Evolutionary conservation across 2,797 vertebrate species (phyloP).

Genomic region (Rhyacichthys aspro): DNA sequence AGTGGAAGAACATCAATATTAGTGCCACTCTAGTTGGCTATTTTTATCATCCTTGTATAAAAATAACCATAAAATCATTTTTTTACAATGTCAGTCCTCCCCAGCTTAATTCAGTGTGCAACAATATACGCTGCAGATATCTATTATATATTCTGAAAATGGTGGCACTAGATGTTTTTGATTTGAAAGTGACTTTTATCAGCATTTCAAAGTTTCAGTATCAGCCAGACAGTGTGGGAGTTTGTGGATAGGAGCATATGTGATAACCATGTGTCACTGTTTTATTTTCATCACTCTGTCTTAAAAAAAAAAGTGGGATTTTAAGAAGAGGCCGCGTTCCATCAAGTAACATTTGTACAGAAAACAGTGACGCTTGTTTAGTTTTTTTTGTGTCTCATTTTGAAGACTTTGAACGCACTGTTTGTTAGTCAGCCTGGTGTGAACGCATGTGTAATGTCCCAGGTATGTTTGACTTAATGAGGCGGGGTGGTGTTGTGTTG

Average conservation of each 20-base stretch:
- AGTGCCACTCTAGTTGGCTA: no score
- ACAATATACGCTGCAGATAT: no score
- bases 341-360: neutral
- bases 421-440: conserved; percentile 5
- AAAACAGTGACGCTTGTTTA: neutral
- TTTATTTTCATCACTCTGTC: neutral
- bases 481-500: conserved; percentile 26
- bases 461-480: conserved; percentile 29
- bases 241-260: neutral
- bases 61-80: no score
- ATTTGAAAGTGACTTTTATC: neutral
- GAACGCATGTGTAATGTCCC: conserved; percentile 12
- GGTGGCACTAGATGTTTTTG: no score
- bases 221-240: neutral
- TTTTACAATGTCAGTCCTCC: no score
- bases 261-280: neutral
- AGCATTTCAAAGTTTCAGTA: neutral
- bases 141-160: no score
- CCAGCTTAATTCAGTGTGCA: no score
- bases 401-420: no score
- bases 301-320: neutral
- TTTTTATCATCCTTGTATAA: no score
- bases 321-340: neutral
- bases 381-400: no score
- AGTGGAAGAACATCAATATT: no score